phyloP scores from a whole-genome alignment of 1,140 invertebrate species.

The honey bee (Apis mellifera) region Amel_HAv3.1 CM009936.2:11034501-11035000 shows the following conservation, averaged over 20 bases:
- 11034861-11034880: constrained; percentile 5
- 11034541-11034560: neutral
- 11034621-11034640: constrained; percentile 9
- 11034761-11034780: no score
- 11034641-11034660: no score
- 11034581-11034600: constrained; percentile 13
- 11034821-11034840: neutral
- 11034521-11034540: neutral
- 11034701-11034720: constrained; percentile 5
- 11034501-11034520: neutral
- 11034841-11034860: constrained; percentile 25
- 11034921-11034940: constrained; percentile 26
- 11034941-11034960: constrained; percentile 56
- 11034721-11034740: constrained; percentile 13
- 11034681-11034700: neutral
- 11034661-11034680: no score
- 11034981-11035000: constrained; percentile 79
- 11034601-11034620: constrained; percentile 15
- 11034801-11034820: neutral
- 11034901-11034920: constrained; percentile 38
- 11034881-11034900: constrained; percentile 40
- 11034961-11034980: constrained; percentile 77
- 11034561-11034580: constrained; percentile 1
- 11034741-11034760: neutral
- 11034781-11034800: neutral